Base-by-base conservation (phyloP, 2,113 vertebrate genomes). In the Eulacestoma nigropectus region DNA sequence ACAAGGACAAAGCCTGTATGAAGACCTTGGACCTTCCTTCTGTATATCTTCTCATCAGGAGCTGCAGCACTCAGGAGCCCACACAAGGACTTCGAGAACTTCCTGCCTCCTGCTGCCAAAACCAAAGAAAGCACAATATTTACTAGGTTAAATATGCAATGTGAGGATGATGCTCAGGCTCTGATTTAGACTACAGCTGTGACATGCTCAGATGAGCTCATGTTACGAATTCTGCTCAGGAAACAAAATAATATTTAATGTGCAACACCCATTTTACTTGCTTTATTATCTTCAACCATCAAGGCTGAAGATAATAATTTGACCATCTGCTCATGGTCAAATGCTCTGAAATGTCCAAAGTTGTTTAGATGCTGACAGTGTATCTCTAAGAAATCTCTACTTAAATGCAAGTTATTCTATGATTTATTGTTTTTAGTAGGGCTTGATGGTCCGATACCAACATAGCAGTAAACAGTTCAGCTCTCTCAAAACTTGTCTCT, bases 191-290 rank as follows among this genome's bases (percentile, higher is more conserved):
- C 55, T 74, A 49, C 76, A 80, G 87, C 55, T 70, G 76, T 18
- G 33, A 76, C 69, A 74, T 62, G 21, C 82, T 84, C 72, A 84
- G 72, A 68, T 14, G 33, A 86, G 74, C 20, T 86, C 18, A 74
- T 81, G 75, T 93, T 93, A 82, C 42, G 76, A 72, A 93, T 96
- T 97, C 95, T 90, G 53, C 50, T 92, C 50, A 69, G 84, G 83
- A 98, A 97, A 97, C 95, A 97, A 97, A 98, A 96, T 89, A 96
- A 94, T 93, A 93, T 95, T 97, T 94, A 90, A 91, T 91, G 87
- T 95, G 65, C 65, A 89, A 91, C 74, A 86, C 82, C 77, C 87
- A 93, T 75, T 42, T 60, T 78, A 63, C 83, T 95, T 97, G 60
- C 92, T 96, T 97, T 97, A 96, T 96, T 97, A 90, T 70, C 49